Base-by-base conservation (phyloP, 2,113 vertebrate species). In the Carollia perspicillata region DNA sequence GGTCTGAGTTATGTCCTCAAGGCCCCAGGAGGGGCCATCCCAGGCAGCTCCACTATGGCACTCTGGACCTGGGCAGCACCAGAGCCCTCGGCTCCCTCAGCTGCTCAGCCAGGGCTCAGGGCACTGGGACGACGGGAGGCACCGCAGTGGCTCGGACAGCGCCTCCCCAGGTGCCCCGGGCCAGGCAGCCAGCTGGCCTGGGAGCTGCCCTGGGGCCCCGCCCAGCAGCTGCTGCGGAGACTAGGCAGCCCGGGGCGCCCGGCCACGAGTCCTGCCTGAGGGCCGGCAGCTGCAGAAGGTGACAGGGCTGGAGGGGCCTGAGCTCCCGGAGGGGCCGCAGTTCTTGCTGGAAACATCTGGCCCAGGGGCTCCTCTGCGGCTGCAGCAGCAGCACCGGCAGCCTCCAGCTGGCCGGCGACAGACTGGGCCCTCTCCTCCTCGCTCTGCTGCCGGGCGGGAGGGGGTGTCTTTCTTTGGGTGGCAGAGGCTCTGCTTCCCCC, bases 281-380 rank as follows among this genome's bases (percentile, higher is more conserved):
- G 14, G 90, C 75, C 16, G 1, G 69, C 95, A 93, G 89, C 93
- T 94, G 92, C 55, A 14, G 85, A 26, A 77, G 81, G 93, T 49
- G 89, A 81, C 93, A 84, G 91, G 55, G 35, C 51, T 2, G 6
- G 18, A 40, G 74, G 26, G 13, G 49, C 23, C 40, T 3, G 42
- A 2, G 65, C 47, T 44, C 33, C 0, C 3, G 18, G 3, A 72
- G 11, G 30, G 37, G 37, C 44, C 22, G 4, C 72, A 78, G 75
- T 47, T 94, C 80, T 58, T 42, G 74, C 53, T 40, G 66, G 58
- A 26, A 71, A 79, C 83, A 83, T 84, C 88, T 97, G 95, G 80
- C 37, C 28, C 0, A 0, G 35, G 68, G 49, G 9, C 26, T 11
- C 42, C 10, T 12, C 22, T 11, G 60, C 0, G 0, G 83, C 35